phyloP scores from a whole-genome alignment of 1,140 invertebrate genomes.

The Odontomachus brunneus region DNA sequence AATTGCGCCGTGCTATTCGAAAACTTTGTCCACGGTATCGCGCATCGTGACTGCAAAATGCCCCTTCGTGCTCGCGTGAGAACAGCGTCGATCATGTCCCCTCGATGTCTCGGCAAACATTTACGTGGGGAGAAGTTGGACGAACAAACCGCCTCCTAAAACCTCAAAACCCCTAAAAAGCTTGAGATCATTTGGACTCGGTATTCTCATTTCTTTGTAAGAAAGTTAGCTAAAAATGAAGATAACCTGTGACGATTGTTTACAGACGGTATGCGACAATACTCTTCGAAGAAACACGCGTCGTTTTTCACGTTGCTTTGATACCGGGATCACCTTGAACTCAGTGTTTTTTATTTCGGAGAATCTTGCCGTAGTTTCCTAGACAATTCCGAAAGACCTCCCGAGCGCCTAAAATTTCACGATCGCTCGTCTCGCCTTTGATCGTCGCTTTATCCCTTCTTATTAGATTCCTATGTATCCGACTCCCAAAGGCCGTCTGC shows the following conservation, averaged over 20 bases:
- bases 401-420: conserved; percentile 7
- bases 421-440: neutral
- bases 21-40: conserved; percentile 39
- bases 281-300: too few species aligned
- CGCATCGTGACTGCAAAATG: neutral
- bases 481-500: conserved; percentile 18
- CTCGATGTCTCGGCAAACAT: neutral
- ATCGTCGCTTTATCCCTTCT: conserved; percentile 10
- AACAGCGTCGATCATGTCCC: neutral
- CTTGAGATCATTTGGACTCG: too few species aligned
- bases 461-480: conserved; percentile 39
- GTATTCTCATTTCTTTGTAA: too few species aligned
- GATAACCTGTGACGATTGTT: too few species aligned
- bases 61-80: neutral
- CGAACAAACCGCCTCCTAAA: too few species aligned
- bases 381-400: conserved; percentile 27
- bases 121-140: neutral
- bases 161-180: too few species aligned
- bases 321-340: neutral
- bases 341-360: neutral
- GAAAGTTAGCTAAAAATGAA: too few species aligned
- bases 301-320: too few species aligned
- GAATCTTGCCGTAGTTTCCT: neutral
- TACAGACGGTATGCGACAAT: too few species aligned
- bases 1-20: conserved; percentile 27